Percentiles rank a stretch among this genome's conserved stretches.
Conservation (phyloP, 2,797 vertebrate genomes). For the Dermochelys coriacea region DNA sequence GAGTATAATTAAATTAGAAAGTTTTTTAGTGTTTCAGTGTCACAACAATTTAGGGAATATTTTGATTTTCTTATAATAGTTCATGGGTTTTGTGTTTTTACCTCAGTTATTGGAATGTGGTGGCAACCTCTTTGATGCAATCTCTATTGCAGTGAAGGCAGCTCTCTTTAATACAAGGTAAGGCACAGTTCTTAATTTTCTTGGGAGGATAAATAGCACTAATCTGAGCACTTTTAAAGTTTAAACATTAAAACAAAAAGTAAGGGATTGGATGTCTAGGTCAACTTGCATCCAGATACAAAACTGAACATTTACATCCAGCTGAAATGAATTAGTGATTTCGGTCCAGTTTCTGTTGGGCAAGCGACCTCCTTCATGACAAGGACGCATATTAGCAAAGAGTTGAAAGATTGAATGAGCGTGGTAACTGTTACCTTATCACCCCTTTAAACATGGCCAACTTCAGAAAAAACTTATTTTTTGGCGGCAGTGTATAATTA, state of each 20-base stretch:
- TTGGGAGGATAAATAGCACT: background rate
- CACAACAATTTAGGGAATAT: background rate
- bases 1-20: slow-evolving; percentile 19
- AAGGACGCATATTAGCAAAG: background rate
- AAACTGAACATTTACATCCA: background rate
- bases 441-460: background rate
- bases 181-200: slow-evolving; percentile 56
- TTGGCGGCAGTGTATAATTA: background rate
- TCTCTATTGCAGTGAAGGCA: slow-evolving; percentile 95
- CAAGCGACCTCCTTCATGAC: background rate
- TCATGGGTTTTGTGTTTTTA: slow-evolving; percentile 35
- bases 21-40: background rate
- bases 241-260: background rate
- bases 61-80: slow-evolving; percentile 15
- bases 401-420: background rate
- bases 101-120: slow-evolving; percentile 94
- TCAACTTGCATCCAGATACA: background rate
- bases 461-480: background rate
- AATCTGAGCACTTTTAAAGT: background rate
- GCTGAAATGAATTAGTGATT: background rate
- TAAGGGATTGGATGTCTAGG: background rate
- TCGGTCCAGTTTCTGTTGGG: background rate
- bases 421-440: background rate
- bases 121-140: slow-evolving; percentile 95
- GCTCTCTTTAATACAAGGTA: slow-evolving; percentile 97